Evolutionary conservation across 1,140 invertebrate genomes (phyloP), one percentile per base, ranked within the genome.

Genomic region (Chionoecetes opilio): DNA sequence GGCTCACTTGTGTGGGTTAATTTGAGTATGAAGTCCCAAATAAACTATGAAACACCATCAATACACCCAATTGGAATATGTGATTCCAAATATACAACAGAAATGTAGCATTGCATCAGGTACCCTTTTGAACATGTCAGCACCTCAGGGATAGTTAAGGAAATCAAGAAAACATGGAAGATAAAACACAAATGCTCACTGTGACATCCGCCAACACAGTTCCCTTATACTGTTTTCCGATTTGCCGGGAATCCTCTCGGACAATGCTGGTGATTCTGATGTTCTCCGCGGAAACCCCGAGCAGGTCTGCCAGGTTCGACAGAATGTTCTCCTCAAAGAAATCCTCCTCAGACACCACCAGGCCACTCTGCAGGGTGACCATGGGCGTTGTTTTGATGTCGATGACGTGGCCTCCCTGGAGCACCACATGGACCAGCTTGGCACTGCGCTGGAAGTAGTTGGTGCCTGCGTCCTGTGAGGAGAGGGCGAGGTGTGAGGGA

Each of bases 221-320:
- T 9, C 82, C 95, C 14, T 37, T 82, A 11, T 91, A 6, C n/a
- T 46, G 11, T 29, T 82, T 92, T 32, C 29, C 90, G n/a, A 53
- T 11, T 82, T 92, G 89, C 0, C 94, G 3, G 6, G 85, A 63
- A 26, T 88, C 94, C 32, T 88, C 95, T 2, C 94, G 37, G 34
- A 96, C 85, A 26, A 96, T 87, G 17, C 95, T 95, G 34, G 94
- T 91, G 35, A 96, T 41, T 26, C 94, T 41, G 8, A 96, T 95
- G 37, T 95, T 93, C 14, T 85, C 84, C 2, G 91, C 35, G 17
- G 37, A 21, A 21, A 96, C 86, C 0, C 85, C 91, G 46, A 96
- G 63, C 14, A 96, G 86, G 75, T 34, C 41, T 8, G 91, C 90
- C 84, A 96, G 32, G n/a, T 93, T 95, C 14, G 38, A 32, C 31